These are phyloP conservation scores for Pungitius pungitius DNA, from an alignment of 2,113 vertebrate species.

Conservation along the genomic window DNA sequence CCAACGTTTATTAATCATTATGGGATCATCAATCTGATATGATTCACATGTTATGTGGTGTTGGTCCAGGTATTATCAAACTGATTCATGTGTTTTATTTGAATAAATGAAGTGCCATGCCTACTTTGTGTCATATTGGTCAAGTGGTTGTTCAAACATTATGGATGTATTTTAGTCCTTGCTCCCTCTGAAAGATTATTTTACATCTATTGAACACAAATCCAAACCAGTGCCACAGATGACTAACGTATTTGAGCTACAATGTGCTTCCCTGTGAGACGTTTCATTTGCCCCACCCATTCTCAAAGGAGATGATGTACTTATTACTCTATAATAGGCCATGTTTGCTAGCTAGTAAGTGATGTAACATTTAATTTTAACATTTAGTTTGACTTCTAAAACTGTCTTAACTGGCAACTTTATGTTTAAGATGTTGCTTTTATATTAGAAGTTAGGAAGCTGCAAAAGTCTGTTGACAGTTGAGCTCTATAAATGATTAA, in stretches of 20 bases:
- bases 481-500: neutral
- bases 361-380: neutral
- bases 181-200: neutral
- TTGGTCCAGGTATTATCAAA: conserved; percentile 52
- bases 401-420: neutral
- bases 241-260: neutral
- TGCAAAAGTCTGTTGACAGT: neutral
- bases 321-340: neutral
- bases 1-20: conserved; percentile 57
- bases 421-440: neutral
- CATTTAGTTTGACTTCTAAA: neutral
- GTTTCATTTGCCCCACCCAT: no score
- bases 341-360: neutral
- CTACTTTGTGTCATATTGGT: conserved; percentile 6
- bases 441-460: neutral
- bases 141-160: neutral
- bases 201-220: neutral
- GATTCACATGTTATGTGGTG: conserved; percentile 44
- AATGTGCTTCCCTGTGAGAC: neutral
- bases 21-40: conserved; percentile 52
- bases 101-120: conserved; percentile 81
- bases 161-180: neutral
- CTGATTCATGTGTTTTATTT: conserved; percentile 70
- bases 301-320: neutral
- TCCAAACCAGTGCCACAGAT: neutral